Evolutionary conservation across 1,140 invertebrate genomes (phyloP).

Genomic region (Littorina saxatilis): DNA sequence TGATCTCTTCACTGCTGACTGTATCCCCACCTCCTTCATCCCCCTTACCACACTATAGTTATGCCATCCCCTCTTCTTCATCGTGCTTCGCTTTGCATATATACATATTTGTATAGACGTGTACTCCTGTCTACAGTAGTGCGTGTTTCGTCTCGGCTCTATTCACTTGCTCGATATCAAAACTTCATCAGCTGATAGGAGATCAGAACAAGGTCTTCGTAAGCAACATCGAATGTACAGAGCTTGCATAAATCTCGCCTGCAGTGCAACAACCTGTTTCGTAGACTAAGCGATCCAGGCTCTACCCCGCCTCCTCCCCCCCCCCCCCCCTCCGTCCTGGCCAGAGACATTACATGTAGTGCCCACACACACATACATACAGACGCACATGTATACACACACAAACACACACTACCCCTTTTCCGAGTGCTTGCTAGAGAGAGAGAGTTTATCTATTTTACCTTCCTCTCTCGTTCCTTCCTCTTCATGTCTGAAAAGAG

Average conservation of each 20-base stretch:
- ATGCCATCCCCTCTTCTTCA: too few relatives aligned
- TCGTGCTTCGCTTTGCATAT: too few relatives aligned
- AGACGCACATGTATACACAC: background rate
- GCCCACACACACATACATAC: conserved; percentile 16
- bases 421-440: background rate
- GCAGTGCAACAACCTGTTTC: too few relatives aligned
- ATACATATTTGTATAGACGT: too few relatives aligned
- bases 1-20: too few relatives aligned
- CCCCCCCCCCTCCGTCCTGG: background rate
- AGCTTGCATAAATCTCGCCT: background rate
- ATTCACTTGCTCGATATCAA: too few relatives aligned
- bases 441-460: background rate
- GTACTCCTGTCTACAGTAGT: too few relatives aligned
- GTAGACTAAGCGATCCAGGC: background rate
- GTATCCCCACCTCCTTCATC: too few relatives aligned
- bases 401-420: background rate
- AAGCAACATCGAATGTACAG: background rate
- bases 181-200: too few relatives aligned
- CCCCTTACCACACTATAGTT: too few relatives aligned
- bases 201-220: background rate
- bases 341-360: background rate
- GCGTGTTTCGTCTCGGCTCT: too few relatives aligned
- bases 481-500: background rate
- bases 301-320: background rate
- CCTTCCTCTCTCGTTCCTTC: background rate